Evolutionary conservation across 2,113 vertebrate genomes (phyloP).

Genomic region (Sminthopsis crassicaudata): DNA sequence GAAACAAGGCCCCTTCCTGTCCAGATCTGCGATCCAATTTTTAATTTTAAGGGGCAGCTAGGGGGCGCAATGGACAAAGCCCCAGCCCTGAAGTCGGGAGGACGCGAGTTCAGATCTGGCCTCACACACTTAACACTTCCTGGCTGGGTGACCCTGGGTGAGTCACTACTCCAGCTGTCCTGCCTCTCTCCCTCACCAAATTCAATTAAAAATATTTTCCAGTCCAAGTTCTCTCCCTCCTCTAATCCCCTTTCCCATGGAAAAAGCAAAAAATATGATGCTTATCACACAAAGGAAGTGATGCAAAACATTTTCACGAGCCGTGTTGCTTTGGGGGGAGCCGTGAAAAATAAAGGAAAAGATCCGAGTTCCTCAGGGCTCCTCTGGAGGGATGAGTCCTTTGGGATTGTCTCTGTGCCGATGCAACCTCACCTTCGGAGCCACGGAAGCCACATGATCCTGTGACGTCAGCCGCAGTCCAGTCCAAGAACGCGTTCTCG

Average conservation of each 20-base stretch:
- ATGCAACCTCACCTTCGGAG: neutral
- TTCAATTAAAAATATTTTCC: neutral
- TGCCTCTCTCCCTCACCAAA: no score
- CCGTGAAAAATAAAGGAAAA: neutral
- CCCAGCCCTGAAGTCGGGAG: no score
- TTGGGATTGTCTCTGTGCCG: neutral
- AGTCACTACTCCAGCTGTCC: no score
- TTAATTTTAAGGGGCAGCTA: no score
- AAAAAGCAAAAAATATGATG: neutral
- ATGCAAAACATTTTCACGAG: neutral
- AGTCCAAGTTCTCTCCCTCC: neutral
- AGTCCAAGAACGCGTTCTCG: neutral
- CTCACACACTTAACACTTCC: no score
- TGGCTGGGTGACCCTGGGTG: no score
- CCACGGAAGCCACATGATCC: neutral
- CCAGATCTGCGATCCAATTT: no score
- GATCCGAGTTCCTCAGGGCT: neutral
- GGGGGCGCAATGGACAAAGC: no score
- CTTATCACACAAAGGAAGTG: neutral
- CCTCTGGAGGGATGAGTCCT: neutral
- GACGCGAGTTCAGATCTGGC: no score
- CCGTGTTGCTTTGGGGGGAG: neutral
- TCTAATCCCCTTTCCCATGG: neutral
- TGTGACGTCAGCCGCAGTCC: neutral
- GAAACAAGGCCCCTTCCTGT: no score